Conservation (phyloP, 2,888 invertebrate species). For the Caenorhabditis sulstoni region DNA sequence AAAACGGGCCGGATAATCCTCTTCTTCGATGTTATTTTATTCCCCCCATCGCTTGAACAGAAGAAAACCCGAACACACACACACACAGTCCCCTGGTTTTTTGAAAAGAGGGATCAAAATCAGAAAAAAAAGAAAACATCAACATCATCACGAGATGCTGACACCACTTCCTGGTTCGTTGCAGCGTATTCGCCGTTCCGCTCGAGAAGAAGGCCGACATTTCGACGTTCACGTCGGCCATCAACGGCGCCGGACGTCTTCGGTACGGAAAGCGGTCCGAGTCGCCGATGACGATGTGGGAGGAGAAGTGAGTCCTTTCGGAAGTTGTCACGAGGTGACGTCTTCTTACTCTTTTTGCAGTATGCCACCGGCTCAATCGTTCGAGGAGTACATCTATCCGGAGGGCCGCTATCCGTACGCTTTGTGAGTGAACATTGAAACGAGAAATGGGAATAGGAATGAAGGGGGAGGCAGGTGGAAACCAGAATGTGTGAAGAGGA, state of each 20-base stretch:
- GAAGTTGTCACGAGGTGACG: no score
- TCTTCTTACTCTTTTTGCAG: conserved; percentile 13
- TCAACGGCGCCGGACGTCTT: conserved; percentile 72
- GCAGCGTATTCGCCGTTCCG: conserved; percentile 49
- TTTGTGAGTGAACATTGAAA: conserved; percentile 20
- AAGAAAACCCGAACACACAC: no score
- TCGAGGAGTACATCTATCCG: conserved; percentile 42
- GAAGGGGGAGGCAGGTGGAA: background rate
- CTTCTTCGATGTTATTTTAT: no score
- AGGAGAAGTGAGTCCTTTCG: conserved; percentile 26
- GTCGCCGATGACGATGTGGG: conserved; percentile 42
- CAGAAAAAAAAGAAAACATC: no score
- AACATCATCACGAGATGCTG: no score
- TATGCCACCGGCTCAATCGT: conserved; percentile 2
- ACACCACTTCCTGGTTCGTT: background rate
- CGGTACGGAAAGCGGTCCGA: conserved; percentile 75
- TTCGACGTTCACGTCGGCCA: conserved; percentile 65
- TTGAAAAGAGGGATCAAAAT: no score
- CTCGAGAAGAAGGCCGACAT: conserved; percentile 69
- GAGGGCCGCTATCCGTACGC: conserved; percentile 47
- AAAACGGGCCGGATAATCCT: no score
- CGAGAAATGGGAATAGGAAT: background rate
- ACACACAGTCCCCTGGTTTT: no score
- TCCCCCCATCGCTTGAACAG: no score
- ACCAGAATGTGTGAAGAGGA: background rate